Base-by-base conservation (phyloP, 2,113 vertebrate genomes). In the Sciurus niger region DNA sequence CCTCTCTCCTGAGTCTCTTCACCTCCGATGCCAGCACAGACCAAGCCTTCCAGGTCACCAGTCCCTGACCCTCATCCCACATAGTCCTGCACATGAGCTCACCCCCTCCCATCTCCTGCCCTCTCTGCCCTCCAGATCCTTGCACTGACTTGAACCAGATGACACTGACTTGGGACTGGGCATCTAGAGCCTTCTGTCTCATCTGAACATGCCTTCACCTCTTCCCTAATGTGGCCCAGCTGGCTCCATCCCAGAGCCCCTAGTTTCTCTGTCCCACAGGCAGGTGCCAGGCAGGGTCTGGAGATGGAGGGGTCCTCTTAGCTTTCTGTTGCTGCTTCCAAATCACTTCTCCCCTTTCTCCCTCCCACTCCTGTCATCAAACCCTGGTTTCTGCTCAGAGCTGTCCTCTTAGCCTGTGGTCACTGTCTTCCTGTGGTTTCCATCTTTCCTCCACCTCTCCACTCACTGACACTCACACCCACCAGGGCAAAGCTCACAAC, bases 21-120 rank as follows among this genome's bases (percentile, higher is more conserved):
- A 6, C 5, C 16, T 82, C 80, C 28, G 65, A 55, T 58, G 70
- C 48, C 24, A 78, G 60, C 7, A 51, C 12, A 51, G 68, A 92
- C 32, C 70, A 34, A 73, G 72, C 8, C 79, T 79, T 78, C 82
- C 11, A 48, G 72, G 63, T 60, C 73, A 24, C 11, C 9, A 8
- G 76, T n/a, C 25, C 18, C 37, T 24, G 60, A 40, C n/a, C 51
- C 40, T 60, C 34, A 4, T 30, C 25, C 58, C 0, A 1, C 53
- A 63, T 0, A 25, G 20, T n/a, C 68, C 40, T 48, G 32, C 0
- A 8, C 22, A 48, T 37, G 17, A 1, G 4, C 51, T 32, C 72
- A 28, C 22, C 11, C 10, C 30, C 25, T 60, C n/a, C 30, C 48
- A 46, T 6, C 28, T 82, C 17, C 68, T 7, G 32, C 4, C 9